phyloP scores from a whole-genome alignment of 2,888 invertebrate genomes.

The Sphecodes monilicornis region DNA sequence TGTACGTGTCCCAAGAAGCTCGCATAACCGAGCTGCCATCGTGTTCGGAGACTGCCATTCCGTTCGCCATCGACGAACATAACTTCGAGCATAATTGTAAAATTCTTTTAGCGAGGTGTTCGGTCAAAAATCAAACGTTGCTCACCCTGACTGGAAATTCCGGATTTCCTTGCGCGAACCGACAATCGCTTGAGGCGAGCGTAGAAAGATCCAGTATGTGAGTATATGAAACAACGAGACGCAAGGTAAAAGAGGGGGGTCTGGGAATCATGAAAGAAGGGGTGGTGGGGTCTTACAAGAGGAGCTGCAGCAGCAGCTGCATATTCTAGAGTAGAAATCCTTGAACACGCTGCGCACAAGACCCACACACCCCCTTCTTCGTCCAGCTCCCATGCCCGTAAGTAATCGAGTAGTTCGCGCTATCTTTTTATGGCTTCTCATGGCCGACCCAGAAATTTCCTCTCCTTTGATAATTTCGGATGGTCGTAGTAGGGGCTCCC shows the following conservation, averaged over 20 bases:
- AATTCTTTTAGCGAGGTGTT: constrained; percentile 24
- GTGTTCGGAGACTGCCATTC: background rate
- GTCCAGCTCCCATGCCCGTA: constrained; percentile 15
- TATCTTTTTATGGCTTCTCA: constrained; percentile 43
- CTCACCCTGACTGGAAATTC: constrained; percentile 62
- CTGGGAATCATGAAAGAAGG: constrained; percentile 31
- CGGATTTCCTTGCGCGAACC: constrained; percentile 62
- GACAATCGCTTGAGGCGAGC: constrained; percentile 55
- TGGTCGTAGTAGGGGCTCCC: background rate
- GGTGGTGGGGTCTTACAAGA: constrained; percentile 52
- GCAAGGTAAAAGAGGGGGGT: constrained; percentile 39
- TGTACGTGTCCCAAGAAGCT: background rate
- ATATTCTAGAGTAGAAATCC: constrained; percentile 66
- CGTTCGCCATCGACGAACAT: constrained; percentile 6
- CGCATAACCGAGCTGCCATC: background rate
- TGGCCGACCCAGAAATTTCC: constrained; percentile 51
- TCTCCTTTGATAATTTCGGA: constrained; percentile 61
- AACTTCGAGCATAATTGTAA: constrained; percentile 38
- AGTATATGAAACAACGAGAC: constrained; percentile 59
- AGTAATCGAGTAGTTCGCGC: constrained; percentile 36
- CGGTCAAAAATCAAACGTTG: constrained; percentile 56
- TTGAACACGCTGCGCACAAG: constrained; percentile 64
- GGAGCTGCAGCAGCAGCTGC: constrained; percentile 66
- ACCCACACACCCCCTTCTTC: constrained; percentile 16
- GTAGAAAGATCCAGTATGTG: constrained; percentile 52